Evolutionary conservation across 2,797 vertebrate species (phyloP).

Genomic region (Hoplostethus mediterraneus): DNA sequence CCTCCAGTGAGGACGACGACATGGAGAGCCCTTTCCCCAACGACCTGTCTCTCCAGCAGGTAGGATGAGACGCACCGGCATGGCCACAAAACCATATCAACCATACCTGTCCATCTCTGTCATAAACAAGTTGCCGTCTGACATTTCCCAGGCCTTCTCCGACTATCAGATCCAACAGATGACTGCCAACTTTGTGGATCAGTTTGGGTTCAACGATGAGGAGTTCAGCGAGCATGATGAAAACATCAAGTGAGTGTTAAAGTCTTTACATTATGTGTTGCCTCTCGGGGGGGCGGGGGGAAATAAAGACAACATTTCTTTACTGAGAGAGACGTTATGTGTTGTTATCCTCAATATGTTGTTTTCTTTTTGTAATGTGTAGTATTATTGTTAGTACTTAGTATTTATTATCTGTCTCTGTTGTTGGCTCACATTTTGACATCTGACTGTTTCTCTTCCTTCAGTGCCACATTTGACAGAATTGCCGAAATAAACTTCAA

Average conservation of each 20-base stretch:
- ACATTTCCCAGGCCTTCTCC: constrained; percentile 91
- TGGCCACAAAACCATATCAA: neutral
- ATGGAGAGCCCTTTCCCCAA: constrained; percentile 94
- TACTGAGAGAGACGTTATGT: neutral
- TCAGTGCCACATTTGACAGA: constrained; percentile 95
- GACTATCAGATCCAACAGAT: constrained; percentile 99
- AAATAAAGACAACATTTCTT: neutral
- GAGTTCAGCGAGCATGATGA: constrained; percentile 98
- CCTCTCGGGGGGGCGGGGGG: neutral
- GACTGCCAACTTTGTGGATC: constrained; percentile 97
- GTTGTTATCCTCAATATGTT: neutral
- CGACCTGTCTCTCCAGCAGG: constrained; percentile 96
- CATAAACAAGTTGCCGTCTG: neutral
- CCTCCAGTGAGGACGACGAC: constrained; percentile 98
- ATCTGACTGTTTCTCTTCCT: constrained; percentile 13
- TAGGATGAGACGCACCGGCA: constrained; percentile 52
- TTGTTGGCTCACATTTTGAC: neutral
- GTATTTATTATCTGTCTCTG: neutral
- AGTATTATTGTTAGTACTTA: no score
- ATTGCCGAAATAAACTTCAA: constrained; percentile 97
- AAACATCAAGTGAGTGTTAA: constrained; percentile 90
- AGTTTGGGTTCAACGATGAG: constrained; percentile 98
- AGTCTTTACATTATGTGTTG: neutral
- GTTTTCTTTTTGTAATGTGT: neutral
- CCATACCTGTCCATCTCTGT: no score